Evolutionary conservation across 2,113 vertebrate genomes (phyloP).

Genomic region (Tenebrosternarchus preto): DNA sequence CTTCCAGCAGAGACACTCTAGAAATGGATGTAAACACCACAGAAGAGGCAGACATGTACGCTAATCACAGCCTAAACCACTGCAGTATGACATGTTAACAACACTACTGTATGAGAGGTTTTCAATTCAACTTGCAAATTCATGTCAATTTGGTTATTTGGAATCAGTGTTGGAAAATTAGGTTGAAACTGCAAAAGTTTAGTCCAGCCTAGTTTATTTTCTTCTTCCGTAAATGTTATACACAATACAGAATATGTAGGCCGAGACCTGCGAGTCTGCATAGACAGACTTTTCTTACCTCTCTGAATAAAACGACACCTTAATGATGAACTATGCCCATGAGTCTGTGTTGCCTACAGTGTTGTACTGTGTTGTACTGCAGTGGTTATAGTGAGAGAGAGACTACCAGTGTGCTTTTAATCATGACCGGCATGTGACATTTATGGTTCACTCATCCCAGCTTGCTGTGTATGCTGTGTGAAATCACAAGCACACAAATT

Average conservation of each 20-base stretch:
- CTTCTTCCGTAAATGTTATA: neutral
- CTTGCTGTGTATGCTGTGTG: neutral
- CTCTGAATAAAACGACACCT: neutral
- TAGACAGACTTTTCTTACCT: neutral
- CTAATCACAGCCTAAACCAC: neutral
- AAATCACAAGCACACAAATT: neutral
- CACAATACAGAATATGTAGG: neutral
- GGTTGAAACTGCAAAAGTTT: neutral
- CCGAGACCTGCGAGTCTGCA: neutral
- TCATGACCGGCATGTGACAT: conserved; percentile 37
- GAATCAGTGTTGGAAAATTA: neutral
- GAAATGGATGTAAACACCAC: neutral
- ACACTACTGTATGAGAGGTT: neutral
- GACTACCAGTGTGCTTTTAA: neutral
- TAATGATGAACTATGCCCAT: no score
- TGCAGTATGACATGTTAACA: no score
- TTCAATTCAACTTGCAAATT: neutral
- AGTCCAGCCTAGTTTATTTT: conserved; percentile 1
- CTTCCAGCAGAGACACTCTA: neutral
- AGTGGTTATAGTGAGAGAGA: neutral
- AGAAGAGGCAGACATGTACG: neutral
- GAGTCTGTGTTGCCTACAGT: no score
- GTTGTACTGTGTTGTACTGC: neutral
- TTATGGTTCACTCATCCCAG: conserved; percentile 14
- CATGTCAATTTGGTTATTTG: conserved; percentile 3